These are phyloP conservation scores for Pharmacophagus antenor DNA, from an alignment of 2,888 invertebrate genomes.

Conservation along the genomic window DNA sequence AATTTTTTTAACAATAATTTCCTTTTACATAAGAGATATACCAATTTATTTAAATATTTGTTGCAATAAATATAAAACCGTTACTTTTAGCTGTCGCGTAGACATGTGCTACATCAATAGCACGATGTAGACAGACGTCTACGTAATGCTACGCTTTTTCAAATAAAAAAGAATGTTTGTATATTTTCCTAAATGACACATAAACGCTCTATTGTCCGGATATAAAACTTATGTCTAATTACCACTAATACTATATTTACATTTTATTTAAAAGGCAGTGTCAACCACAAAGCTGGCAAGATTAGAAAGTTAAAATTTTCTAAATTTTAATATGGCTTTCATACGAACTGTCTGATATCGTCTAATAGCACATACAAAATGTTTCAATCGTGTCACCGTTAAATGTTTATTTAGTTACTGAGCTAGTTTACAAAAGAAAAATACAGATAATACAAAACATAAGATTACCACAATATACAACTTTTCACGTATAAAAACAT, in stretches of 20 bases:
- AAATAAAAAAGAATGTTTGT: constrained; percentile 8
- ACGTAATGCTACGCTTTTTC: constrained; percentile 52
- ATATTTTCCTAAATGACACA: constrained; percentile 4
- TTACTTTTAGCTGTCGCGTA: constrained; percentile 55
- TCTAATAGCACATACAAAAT: constrained; percentile 10
- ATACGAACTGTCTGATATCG: constrained; percentile 44
- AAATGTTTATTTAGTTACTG: neutral
- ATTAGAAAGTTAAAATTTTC: constrained; percentile 74
- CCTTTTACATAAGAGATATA: constrained; percentile 9
- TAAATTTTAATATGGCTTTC: constrained; percentile 79
- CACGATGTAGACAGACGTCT: constrained; percentile 78
- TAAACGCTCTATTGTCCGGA: constrained; percentile 8
- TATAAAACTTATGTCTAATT: constrained; percentile 27
- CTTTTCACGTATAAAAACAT: too few relatives aligned
- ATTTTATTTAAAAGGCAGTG: constrained; percentile 71
- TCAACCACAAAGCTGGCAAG: constrained; percentile 78
- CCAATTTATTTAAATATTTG: neutral
- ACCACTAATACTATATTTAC: constrained; percentile 65
- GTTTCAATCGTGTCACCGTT: too few relatives aligned
- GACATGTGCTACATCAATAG: constrained; percentile 77
- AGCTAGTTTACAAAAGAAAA: neutral
- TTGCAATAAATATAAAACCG: constrained; percentile 31
- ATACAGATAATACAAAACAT: neutral
- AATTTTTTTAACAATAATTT: neutral
- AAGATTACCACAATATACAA: too few relatives aligned